Conservation (phyloP, 92 coral and sea anemone species). For the Palythoa caribaeorum region DNA sequence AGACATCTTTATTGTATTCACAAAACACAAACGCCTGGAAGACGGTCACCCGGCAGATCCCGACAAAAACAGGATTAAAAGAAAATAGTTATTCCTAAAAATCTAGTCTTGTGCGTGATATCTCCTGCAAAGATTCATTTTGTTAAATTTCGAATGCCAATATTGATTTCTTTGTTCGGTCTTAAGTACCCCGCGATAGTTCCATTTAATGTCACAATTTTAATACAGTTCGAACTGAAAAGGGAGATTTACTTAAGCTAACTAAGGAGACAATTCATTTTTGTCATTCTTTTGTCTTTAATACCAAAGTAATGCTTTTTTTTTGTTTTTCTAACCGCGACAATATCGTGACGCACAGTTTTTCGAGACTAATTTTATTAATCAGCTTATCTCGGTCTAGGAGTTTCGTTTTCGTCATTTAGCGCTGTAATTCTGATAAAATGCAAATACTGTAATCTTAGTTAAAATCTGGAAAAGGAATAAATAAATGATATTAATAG, state of each 20-base stretch:
- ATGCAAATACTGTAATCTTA: neutral
- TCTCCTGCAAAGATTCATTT: neutral
- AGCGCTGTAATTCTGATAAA: neutral
- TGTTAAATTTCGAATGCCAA: neutral
- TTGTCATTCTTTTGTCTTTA: neutral
- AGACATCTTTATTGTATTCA: neutral
- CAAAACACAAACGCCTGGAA: too few species aligned
- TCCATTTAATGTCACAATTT: neutral
- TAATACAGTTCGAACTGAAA: neutral
- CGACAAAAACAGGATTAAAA: neutral
- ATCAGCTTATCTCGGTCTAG: neutral
- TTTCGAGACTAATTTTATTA: too few species aligned
- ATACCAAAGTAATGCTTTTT: neutral
- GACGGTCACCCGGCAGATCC: too few species aligned
- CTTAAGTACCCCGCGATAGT: neutral
- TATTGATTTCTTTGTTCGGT: neutral
- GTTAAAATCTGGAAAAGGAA: neutral
- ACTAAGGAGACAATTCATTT: neutral
- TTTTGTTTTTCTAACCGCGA: neutral
- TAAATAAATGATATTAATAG: neutral
- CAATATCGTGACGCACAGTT: too few species aligned
- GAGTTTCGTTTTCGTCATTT: neutral
- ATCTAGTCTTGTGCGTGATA: neutral
- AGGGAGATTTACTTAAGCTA: neutral
- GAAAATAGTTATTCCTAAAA: too few species aligned